Conservation (phyloP, 2,888 invertebrate species). For the Chrysolina oricalcia region DNA sequence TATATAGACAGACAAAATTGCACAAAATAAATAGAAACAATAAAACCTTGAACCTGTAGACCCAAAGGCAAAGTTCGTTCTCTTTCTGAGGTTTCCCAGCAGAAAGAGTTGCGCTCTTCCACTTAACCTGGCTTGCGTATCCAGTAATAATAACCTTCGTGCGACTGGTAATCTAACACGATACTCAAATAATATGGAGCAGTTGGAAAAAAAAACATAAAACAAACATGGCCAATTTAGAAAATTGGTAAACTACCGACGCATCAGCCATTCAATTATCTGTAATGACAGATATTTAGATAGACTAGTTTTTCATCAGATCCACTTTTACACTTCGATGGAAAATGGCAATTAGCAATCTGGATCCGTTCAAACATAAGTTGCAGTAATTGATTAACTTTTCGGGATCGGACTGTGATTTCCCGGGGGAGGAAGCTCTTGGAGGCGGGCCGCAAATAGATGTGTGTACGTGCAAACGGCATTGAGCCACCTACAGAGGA, state of each 20-base stretch:
- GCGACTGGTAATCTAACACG: no score
- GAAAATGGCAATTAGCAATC: slow-evolving; percentile 42
- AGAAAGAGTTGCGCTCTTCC: no score
- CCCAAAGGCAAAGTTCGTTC: no score
- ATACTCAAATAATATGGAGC: no score
- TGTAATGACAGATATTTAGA: slow-evolving; percentile 29
- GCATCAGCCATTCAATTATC: slow-evolving; percentile 38
- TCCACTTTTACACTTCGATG: slow-evolving; percentile 35
- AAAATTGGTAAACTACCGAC: slow-evolving; percentile 1
- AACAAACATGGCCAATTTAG: neutral
- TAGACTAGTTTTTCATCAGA: slow-evolving; percentile 37
- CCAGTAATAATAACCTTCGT: no score
- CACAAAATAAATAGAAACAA: no score
- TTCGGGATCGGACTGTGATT: slow-evolving; percentile 35
- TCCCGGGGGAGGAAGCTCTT: slow-evolving; percentile 30
- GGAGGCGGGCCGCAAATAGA: slow-evolving; percentile 18
- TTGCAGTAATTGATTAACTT: slow-evolving; percentile 33
- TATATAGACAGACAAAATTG: no score
- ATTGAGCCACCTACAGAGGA: neutral
- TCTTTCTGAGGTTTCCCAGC: no score
- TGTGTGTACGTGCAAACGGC: slow-evolving; percentile 14
- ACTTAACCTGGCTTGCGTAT: no score
- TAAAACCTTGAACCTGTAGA: no score
- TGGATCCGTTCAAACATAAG: slow-evolving; percentile 18
- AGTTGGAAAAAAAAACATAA: no score